Base-by-base conservation (phyloP, 2,113 vertebrate species). In the Oncorhynchus nerka region DNA sequence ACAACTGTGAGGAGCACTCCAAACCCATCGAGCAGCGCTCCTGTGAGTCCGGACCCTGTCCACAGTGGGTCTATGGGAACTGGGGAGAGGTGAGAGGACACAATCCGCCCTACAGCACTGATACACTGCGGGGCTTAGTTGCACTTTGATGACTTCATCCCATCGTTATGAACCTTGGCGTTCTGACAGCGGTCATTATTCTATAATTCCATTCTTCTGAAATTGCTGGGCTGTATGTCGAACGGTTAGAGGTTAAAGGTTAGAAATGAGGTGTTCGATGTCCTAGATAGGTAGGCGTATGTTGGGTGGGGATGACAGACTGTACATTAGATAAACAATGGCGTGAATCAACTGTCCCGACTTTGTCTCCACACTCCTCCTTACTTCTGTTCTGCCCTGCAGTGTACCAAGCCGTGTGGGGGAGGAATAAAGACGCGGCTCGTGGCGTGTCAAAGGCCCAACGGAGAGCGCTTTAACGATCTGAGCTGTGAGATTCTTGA, bases 401-500 rank as follows among this genome's bases (percentile, higher is more conserved):
- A 99, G 97, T 99, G 98, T 85, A 94, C 96, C 0, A 96, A 97
- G 92, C 91, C 92, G 32, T 99, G 98, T 0, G 97, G 96, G n/a
- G 94, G 94, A 69, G 98, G 98, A 75, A 93, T 95, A 80, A 94
- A 95, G 80, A 99, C 97, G 0, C 95, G 98, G 83, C 91, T 96
- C 81, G 98, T 99, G 80, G 95, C 94, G 77, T 99, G 98, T 89
- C 98, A 99, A 91, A 93, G 95, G 78, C 94, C 96, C 66, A 96
- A 93, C 0, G 97, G 97, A 64, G 96, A 98, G 84, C 95, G 93
- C 51, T 97, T 99, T 91, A 96, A 94, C 3, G 97, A 98, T 86
- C 91, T 98, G 93, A 99, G 96, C 94, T 99, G 98, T 82, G 97
- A 99, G 91, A 95, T 99, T 85, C 96, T 98, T 4, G 96, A 99